Evolutionary conservation across 2,888 invertebrate species (phyloP), one percentile per base, ranked within the genome.

Genomic region (Cephus nigrinus): DNA sequence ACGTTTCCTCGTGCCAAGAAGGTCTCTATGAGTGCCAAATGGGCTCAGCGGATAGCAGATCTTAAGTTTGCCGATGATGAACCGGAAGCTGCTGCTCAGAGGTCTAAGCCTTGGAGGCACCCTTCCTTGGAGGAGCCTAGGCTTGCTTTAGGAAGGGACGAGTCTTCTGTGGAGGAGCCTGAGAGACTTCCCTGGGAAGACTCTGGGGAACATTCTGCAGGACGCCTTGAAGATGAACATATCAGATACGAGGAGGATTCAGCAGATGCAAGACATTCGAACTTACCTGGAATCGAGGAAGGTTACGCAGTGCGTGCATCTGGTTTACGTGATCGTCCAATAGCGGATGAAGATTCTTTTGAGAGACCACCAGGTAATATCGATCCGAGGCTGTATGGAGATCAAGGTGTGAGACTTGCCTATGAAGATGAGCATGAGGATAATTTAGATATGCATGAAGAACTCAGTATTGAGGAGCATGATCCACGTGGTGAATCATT

Each of bases 1-100:
- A 95, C 95, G 32, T 93, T 95, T 12, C 94, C 94, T 0, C 92
- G 94, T 75, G 93, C 93, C 40, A 92, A 92, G 31, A 91, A 92
- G 40, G 90, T 92, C 15, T 90, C 93, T 0, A 88, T 93, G n/a
- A 91, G 92, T 82, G 88, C 94, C 77, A 92, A 93, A 87, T 93
- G 94, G 93, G 91, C 92, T 23, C 92, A 93, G 72, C 83, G 87
- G 75, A 88, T 88, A 80, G 85, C 86, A 33, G 91, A 92, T 80
- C 87, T 90, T 30, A 90, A 89, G 80, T 89, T 88, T 75, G 87
- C 84, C n/a, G 88, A 88, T 78, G 87, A 86, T 68, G 88, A 88
- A 80, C 77, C 81, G 75, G 80, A 83, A 11, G 81, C 82, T 2
- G 82, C 86, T 0, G 84, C 80, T 1, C 90, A 90, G 12, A 84